These are phyloP conservation scores for Pseudochirops cupreus DNA, from an alignment of 2,797 vertebrate species.

Conservation along the genomic window DNA sequence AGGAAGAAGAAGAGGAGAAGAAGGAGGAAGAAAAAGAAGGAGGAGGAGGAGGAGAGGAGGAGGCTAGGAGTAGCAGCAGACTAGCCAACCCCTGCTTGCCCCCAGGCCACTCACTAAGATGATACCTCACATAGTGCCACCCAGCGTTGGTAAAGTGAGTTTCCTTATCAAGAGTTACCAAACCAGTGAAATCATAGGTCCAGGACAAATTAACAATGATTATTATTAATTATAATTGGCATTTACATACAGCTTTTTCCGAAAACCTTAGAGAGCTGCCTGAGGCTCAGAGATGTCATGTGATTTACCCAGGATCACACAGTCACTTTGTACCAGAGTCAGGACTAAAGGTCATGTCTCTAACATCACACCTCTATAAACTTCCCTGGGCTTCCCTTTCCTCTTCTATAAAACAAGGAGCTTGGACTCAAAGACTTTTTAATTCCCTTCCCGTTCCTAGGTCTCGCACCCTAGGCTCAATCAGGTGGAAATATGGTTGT, in stretches of 20 bases:
- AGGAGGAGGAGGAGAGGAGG: not conserved
- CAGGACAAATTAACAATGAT: not conserved
- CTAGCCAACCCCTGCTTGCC: not conserved
- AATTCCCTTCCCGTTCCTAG: not conserved
- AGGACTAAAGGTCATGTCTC: not conserved
- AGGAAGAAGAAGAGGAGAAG: no score
- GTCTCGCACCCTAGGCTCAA: not conserved
- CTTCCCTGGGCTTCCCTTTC: not conserved
- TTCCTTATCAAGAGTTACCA: not conserved
- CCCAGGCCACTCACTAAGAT: not conserved
- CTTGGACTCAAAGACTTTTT: not conserved
- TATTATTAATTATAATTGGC: not conserved
- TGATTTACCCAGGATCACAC: not conserved
- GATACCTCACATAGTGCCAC: not conserved
- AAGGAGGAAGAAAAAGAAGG: no score
- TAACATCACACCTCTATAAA: not conserved
- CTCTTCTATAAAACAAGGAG: not conserved
- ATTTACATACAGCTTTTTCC: not conserved
- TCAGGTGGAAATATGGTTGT: not conserved
- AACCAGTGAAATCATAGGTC: not conserved
- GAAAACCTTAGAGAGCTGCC: not conserved
- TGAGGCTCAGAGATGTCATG: not conserved
- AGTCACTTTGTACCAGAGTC: not conserved
- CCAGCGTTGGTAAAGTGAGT: not conserved
- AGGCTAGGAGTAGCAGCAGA: no score